Conservation (phyloP, 2,888 invertebrate species). For the Pseudococcus longispinus region DNA sequence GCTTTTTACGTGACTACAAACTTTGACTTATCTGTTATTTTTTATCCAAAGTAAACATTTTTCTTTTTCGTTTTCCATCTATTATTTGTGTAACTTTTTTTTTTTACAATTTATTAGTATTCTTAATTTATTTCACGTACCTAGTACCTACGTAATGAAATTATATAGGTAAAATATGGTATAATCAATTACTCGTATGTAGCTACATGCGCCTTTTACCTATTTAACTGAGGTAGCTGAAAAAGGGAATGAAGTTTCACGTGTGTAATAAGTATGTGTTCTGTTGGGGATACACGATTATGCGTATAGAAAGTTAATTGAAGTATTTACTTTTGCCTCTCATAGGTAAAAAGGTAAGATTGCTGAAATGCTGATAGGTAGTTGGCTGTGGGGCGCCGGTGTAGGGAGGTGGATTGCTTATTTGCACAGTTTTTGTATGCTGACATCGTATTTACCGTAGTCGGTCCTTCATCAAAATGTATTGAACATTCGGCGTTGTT, state of each 20-base stretch:
- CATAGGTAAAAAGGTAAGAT: not conserved
- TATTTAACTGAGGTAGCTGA: too few species aligned
- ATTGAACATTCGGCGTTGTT: conserved; percentile 24
- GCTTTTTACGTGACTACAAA: too few species aligned
- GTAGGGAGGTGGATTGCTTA: not conserved
- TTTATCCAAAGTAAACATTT: too few species aligned
- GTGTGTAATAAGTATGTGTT: not conserved
- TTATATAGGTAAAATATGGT: too few species aligned
- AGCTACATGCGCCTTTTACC: too few species aligned
- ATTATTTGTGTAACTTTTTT: too few species aligned
- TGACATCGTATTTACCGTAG: conserved; percentile 13
- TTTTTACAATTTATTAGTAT: too few species aligned
- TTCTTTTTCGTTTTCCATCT: too few species aligned
- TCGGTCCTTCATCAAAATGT: conserved; percentile 20
- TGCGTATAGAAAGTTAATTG: not conserved
- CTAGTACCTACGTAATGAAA: too few species aligned
- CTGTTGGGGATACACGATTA: not conserved
- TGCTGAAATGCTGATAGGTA: not conserved
- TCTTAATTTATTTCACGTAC: too few species aligned
- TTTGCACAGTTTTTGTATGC: conserved; percentile 25
- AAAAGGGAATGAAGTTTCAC: not conserved
- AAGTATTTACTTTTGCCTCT: conserved; percentile 5
- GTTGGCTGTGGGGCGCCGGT: not conserved
- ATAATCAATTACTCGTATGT: too few species aligned
- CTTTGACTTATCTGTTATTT: too few species aligned